Base-by-base conservation (phyloP, 2,797 vertebrate species). In the Mycteria americana region DNA sequence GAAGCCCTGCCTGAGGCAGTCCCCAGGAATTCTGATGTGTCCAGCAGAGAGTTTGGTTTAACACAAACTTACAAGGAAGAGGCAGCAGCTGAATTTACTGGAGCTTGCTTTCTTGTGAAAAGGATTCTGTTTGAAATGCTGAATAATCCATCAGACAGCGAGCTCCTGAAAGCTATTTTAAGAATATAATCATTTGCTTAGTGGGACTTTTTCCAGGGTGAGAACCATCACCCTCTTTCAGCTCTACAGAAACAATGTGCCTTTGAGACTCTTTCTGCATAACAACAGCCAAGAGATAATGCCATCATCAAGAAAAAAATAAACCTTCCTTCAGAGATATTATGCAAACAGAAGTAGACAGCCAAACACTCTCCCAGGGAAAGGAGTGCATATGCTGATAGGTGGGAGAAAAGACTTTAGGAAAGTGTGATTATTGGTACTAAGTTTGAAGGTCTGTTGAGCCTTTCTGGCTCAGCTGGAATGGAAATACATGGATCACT, bases 71-170 rank as follows among this genome's bases (percentile, higher is more conserved):
- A 2, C 28, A 43, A 84, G 18, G 51, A 74, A 76, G 33, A 54
- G 33, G 30, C 33, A 73, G 37, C 9, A 68, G 81, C n/a, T 77
- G 82, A 60, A 23, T 72, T 77, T 67, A 4, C 6, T 5, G 68
- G 46, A 41, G 63, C 22, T 79, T 51, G 0, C 45, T 65, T 45
- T 43, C 13, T 50, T 7, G 8, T 82, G 73, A 73, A 64, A 93
- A 91, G 51, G 74, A 69, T 93, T 93, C 77, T 93, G 87, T 88
- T 68, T 54, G 28, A 93, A 93, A 48, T 8, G 75, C 89, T 92
- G 89, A 95, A 56, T 14, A 89, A 96, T 13, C 68, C 48, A 0
- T 46, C 12, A 62, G 48, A 23, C 39, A 18, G 82, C 11, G 35
- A 57, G 43, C 27, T 85, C 72, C 78, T 50, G 89, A 70, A 85